Conservation (phyloP, 2,113 vertebrate genomes). For the Ciconia stormi region DNA sequence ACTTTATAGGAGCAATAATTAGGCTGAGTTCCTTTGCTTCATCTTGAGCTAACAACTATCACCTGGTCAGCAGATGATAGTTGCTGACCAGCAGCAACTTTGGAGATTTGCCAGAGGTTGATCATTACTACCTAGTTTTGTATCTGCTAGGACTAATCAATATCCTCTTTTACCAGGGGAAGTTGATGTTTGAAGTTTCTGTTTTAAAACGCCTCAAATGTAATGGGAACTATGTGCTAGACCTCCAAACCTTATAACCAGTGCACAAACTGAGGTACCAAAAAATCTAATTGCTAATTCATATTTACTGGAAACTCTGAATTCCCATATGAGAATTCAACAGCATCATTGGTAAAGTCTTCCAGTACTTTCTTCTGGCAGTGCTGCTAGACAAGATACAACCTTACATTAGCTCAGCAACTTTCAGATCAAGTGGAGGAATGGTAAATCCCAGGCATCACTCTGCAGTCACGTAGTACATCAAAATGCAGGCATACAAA, state of each 20-base stretch:
- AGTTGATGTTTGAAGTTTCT: not conserved
- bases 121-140: not conserved
- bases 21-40: not conserved
- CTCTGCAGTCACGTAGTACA: not conserved
- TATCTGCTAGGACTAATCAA: not conserved
- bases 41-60: not conserved
- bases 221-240: not conserved
- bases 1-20: not conserved
- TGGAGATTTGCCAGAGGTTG: not conserved
- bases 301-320: not conserved
- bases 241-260: not conserved
- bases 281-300: not conserved
- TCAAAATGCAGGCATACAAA: not conserved
- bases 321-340: not conserved
- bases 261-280: not conserved
- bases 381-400: not conserved
- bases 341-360: not conserved
- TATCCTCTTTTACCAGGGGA: not conserved
- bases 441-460: not conserved
- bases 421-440: not conserved
- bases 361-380: not conserved
- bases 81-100: not conserved
- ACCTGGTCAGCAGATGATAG: not conserved
- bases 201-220: not conserved
- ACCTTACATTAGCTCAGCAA: not conserved